A percentile compares a stretch with the other conserved stretches of the same genome.
Conservation (phyloP, 2,797 vertebrate genomes). For the Lagocephalus sceleratus region DNA sequence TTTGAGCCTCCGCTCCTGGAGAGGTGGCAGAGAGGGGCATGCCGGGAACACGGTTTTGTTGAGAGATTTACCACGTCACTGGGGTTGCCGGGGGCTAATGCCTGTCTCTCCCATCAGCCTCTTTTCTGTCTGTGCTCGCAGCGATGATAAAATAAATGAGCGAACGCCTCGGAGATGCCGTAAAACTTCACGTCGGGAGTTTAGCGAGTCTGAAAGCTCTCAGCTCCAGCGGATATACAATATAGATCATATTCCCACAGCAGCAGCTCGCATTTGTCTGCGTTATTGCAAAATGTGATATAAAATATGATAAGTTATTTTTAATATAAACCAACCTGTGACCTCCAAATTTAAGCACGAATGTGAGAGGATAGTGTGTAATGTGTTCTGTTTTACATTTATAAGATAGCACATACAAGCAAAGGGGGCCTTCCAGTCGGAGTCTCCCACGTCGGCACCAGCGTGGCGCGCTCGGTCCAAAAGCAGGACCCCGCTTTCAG, state of each 20-base stretch:
- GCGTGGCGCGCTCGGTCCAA: not conserved
- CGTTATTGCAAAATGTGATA: too few species aligned
- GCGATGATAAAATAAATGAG: conserved; percentile 7
- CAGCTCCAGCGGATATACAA: too few species aligned
- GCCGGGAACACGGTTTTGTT: conserved; percentile 26
- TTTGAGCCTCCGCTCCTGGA: conserved; percentile 20
- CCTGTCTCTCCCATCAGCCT: conserved; percentile 19
- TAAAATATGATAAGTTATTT: too few species aligned
- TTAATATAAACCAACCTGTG: too few species aligned
- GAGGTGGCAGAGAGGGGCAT: conserved; percentile 18
- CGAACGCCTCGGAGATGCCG: too few species aligned
- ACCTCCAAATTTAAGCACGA: too few species aligned
- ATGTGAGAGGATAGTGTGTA: too few species aligned
- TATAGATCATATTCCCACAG: too few species aligned
- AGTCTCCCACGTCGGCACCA: not conserved
- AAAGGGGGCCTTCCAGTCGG: not conserved
- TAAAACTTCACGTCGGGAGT: not conserved
- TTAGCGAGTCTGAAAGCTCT: not conserved
- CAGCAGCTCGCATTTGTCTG: too few species aligned
- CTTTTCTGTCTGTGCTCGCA: conserved; percentile 12
- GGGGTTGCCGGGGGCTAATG: conserved; percentile 25
- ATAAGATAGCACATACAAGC: too few species aligned
- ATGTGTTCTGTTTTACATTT: too few species aligned
- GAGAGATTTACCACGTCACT: conserved; percentile 13
- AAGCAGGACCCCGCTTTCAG: conserved; percentile 4